Percentiles rank a stretch among this genome's conserved stretches.
phyloP scores from a whole-genome alignment of 2,888 invertebrate genomes.

The Cosmopolites sordidus region DNA sequence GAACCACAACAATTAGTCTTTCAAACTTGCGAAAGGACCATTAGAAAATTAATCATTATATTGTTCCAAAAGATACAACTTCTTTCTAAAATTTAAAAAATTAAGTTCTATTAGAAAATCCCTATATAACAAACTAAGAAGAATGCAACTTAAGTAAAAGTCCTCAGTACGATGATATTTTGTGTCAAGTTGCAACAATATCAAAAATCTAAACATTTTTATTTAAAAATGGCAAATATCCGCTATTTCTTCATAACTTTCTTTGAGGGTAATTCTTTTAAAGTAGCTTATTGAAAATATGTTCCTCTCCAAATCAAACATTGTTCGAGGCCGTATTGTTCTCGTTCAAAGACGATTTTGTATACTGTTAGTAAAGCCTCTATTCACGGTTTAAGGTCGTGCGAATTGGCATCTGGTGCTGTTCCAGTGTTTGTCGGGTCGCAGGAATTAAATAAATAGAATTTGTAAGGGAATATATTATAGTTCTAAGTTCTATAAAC shows the following conservation, averaged over 20 bases:
- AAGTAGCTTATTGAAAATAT: constrained; percentile 45
- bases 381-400: constrained; percentile 16
- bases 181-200: too few relatives aligned
- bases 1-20: too few relatives aligned
- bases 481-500: neutral
- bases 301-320: constrained; percentile 29
- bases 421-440: constrained; percentile 15
- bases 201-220: neutral
- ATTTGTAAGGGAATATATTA: constrained; percentile 10
- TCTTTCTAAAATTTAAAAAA: too few relatives aligned
- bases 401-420: constrained; percentile 26
- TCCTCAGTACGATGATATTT: too few relatives aligned
- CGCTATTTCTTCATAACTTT: neutral
- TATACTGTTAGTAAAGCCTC: constrained; percentile 1
- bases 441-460: constrained; percentile 22
- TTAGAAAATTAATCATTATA: too few relatives aligned
- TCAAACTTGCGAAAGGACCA: too few relatives aligned
- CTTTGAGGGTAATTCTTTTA: constrained; percentile 37
- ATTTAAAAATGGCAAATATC: neutral
- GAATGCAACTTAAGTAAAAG: too few relatives aligned
- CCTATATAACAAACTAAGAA: too few relatives aligned
- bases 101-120: too few relatives aligned
- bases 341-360: constrained; percentile 7
- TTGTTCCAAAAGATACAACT: too few relatives aligned
- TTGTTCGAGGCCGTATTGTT: constrained; percentile 2